Conservation (phyloP, 2,113 vertebrate species). For the Sander vitreus region DNA sequence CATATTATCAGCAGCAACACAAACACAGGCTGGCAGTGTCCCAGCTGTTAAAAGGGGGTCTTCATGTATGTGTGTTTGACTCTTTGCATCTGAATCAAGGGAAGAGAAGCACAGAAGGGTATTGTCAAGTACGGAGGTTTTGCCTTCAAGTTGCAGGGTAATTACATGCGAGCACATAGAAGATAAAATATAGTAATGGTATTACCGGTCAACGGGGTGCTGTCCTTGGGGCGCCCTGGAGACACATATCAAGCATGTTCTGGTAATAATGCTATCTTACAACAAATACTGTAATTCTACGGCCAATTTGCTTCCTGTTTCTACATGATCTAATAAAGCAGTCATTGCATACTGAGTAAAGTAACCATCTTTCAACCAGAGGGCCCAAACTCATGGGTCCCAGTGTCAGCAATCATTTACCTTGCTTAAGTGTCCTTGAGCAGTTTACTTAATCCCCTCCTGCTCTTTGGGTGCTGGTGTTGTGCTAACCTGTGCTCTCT, state of each 20-base stretch:
- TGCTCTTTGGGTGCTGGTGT: conserved; percentile 53
- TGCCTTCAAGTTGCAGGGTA: conserved; percentile 66
- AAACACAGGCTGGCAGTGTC: conserved; percentile 69
- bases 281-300: conserved; percentile 30
- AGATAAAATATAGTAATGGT: conserved; percentile 73
- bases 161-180: conserved; percentile 64
- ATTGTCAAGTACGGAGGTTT: conserved; percentile 57
- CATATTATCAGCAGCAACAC: conserved; percentile 74
- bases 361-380: conserved; percentile 45
- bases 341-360: conserved; percentile 23
- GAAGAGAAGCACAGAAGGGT: conserved; percentile 37
- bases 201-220: conserved; percentile 65
- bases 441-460: conserved; percentile 58
- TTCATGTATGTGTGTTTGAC: conserved; percentile 57
- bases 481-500: conserved; percentile 47
- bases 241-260: conserved; percentile 59
- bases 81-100: conserved; percentile 57
- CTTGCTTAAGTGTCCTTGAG: conserved; percentile 71
- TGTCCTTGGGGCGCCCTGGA: conserved; percentile 59
- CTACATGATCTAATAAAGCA: conserved; percentile 45
- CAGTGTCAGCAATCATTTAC: conserved; percentile 57
- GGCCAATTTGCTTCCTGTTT: conserved; percentile 7
- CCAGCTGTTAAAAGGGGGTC: conserved; percentile 66
- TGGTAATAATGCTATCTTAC: conserved; percentile 30
- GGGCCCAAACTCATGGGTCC: conserved; percentile 38